Percentiles rank a stretch among this genome's conserved stretches.
Evolutionary conservation across 1,140 invertebrate genomes (phyloP).

Genomic region (Lepidurus arcticus): DNA sequence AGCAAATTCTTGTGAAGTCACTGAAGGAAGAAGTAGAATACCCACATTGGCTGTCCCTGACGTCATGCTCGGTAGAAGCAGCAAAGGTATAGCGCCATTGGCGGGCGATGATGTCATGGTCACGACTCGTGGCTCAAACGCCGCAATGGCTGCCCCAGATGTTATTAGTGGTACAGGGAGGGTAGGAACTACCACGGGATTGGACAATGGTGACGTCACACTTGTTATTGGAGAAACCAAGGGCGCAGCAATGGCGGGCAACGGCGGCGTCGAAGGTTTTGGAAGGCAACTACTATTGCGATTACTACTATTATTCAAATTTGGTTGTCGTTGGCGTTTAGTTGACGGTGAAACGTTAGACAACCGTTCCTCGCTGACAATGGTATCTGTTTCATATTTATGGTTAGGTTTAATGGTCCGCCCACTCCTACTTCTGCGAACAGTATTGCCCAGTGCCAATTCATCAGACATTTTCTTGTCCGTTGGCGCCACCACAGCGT

Average conservation of each 20-base stretch:
- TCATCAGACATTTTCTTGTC: not conserved
- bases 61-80: not conserved
- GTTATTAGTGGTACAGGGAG: not conserved
- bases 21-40: not conserved
- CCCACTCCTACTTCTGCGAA: not conserved
- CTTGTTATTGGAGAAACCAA: not conserved
- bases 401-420: not conserved
- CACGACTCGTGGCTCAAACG: not conserved
- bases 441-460: not conserved
- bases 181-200: not conserved
- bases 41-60: not conserved
- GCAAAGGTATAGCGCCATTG: not conserved
- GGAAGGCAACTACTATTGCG: not conserved
- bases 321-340: not conserved
- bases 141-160: not conserved
- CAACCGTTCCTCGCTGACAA: not conserved
- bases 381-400: not conserved
- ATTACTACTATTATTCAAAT: not conserved
- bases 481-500: too few species aligned
- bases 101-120: not conserved
- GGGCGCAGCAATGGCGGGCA: not conserved
- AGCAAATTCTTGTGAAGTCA: not conserved
- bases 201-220: not conserved
- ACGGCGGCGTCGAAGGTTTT: not conserved
- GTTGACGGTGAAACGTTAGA: not conserved